These are phyloP conservation scores for Dolichomitus sp. DNA, from an alignment of 2,888 invertebrate genomes.

Conservation along the genomic window DNA sequence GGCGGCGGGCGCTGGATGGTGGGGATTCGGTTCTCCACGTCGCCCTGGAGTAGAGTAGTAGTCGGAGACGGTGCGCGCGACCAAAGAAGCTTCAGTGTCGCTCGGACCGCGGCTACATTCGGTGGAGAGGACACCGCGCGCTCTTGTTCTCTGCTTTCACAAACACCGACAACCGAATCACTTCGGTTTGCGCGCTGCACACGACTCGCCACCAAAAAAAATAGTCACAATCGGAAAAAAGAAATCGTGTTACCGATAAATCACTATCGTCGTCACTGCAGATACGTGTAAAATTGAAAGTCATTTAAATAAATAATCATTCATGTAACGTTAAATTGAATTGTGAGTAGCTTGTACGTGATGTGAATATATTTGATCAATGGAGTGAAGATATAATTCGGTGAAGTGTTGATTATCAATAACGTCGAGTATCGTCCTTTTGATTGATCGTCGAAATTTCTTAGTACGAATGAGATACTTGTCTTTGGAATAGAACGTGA, in stretches of 20 bases:
- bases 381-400: conserved; percentile 47
- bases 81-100: conserved; percentile 81
- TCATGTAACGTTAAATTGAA: conserved; percentile 17
- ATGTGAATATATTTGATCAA: conserved; percentile 39
- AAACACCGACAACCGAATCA: conserved; percentile 13
- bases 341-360: conserved; percentile 25
- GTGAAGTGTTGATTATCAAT: conserved; percentile 28
- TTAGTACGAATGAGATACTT: background rate
- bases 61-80: conserved; percentile 81
- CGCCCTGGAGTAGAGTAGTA: conserved; percentile 76
- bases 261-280: too few relatives aligned
- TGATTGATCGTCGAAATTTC: background rate
- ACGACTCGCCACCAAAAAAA: background rate
- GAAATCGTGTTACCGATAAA: conserved; percentile 84
- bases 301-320: conserved; percentile 5
- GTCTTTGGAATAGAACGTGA: conserved; percentile 5
- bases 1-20: conserved; percentile 63
- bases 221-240: background rate
- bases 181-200: conserved; percentile 22
- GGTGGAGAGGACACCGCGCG: conserved; percentile 68
- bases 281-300: background rate
- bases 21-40: conserved; percentile 73
- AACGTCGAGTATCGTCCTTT: background rate
- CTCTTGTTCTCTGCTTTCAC: conserved; percentile 14
- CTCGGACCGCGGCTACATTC: conserved; percentile 81